Percentiles rank a stretch among this genome's conserved stretches.
These are phyloP conservation scores for Ptychobarbus kaznakovi DNA, from an alignment of 2,797 vertebrate genomes.

Conservation along the genomic window DNA sequence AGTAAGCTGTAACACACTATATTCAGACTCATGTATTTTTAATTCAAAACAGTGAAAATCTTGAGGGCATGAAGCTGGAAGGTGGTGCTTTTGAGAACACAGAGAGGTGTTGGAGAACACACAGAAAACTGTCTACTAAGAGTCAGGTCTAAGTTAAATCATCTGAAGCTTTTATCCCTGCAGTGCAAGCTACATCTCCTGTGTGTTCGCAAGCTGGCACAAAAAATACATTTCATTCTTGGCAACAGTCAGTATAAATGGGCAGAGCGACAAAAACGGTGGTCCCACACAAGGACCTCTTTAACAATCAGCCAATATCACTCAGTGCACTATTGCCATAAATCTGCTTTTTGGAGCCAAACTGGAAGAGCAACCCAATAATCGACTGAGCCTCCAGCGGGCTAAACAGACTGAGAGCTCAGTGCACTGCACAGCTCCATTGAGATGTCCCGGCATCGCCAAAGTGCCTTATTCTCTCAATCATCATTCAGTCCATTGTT, in stretches of 20 bases:
- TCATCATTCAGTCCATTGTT: constrained; percentile 42
- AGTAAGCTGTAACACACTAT: constrained; percentile 63
- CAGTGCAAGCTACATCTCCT: background rate
- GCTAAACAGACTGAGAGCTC: constrained; percentile 28
- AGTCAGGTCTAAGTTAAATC: constrained; percentile 9
- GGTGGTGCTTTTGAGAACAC: constrained; percentile 1
- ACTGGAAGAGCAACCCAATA: constrained; percentile 47
- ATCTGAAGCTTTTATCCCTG: constrained; percentile 21
- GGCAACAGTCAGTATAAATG: constrained; percentile 19
- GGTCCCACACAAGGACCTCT: constrained; percentile 31
- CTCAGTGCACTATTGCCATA: constrained; percentile 17
- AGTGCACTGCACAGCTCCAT: constrained; percentile 10
- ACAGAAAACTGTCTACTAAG: constrained; percentile 22
- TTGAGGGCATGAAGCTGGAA: constrained; percentile 1
- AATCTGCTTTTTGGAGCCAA: constrained; percentile 46
- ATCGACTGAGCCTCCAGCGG: constrained; percentile 32
- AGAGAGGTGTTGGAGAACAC: constrained; percentile 22
- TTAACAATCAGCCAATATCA: constrained; percentile 49
- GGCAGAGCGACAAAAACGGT: constrained; percentile 33
- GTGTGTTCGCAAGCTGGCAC: constrained; percentile 26
- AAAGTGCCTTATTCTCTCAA: constrained; percentile 30
- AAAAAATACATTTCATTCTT: constrained; percentile 8
- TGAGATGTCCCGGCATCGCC: constrained; percentile 17
- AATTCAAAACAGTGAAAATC: constrained; percentile 54
- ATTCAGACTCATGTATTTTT: constrained; percentile 75